phyloP scores from a whole-genome alignment of 2,888 invertebrate genomes.

The Acanthosepion esculentum region DNA sequence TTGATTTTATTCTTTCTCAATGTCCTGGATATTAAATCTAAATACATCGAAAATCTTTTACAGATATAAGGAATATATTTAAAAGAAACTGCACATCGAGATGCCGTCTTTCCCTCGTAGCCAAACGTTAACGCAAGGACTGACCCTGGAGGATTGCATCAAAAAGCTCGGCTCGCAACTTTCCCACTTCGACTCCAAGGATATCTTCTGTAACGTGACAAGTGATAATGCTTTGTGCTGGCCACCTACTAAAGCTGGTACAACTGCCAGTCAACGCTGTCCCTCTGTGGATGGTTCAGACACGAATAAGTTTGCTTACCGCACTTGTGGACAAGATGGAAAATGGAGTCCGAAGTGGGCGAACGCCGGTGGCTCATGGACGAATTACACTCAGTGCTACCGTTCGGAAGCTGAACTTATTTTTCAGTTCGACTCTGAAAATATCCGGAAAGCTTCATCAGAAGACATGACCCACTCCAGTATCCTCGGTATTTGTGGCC shows the following conservation, averaged over 20 bases:
- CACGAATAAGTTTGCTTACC: constrained; percentile 51
- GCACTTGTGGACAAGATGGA: constrained; percentile 53
- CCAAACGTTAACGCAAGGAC: neutral
- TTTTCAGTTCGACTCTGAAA: constrained; percentile 37
- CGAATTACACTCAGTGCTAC: neutral
- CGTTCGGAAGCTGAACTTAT: constrained; percentile 40
- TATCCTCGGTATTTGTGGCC: constrained; percentile 37
- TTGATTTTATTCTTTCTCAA: neutral
- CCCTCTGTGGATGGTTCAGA: constrained; percentile 54
- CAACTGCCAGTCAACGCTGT: constrained; percentile 53
- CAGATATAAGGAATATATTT: neutral
- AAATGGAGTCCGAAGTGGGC: constrained; percentile 51
- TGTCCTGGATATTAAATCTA: neutral
- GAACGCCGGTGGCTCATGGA: neutral
- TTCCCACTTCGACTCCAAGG: neutral
- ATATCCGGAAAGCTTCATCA: neutral
- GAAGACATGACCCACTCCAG: constrained; percentile 24
- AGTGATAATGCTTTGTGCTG: constrained; percentile 57
- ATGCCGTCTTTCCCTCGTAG: neutral
- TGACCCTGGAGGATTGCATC: neutral
- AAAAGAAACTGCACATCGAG: neutral
- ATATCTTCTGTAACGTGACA: constrained; percentile 54
- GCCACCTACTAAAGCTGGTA: constrained; percentile 55
- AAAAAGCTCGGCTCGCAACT: neutral
- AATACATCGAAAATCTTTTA: neutral